These are phyloP conservation scores for Nymphalis io DNA, from an alignment of 1,140 invertebrate species.

Conservation along the genomic window DNA sequence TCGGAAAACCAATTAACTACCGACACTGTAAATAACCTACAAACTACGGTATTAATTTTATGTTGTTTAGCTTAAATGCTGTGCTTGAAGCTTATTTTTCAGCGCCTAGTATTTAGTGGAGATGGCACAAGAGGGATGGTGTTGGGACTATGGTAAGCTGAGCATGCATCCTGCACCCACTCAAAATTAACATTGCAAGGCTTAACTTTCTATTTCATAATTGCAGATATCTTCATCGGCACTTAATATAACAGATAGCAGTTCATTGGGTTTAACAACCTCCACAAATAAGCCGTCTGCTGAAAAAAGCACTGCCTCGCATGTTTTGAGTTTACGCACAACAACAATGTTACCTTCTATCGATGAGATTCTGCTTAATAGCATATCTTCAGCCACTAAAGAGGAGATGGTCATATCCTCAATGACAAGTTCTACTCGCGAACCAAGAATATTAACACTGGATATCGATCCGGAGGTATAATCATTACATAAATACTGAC, in stretches of 20 bases:
- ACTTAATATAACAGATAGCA: conserved; percentile 78
- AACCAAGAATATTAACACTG: conserved; percentile 81
- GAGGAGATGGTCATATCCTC: conserved; percentile 78
- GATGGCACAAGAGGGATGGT: conserved; percentile 40
- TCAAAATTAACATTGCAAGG: conserved; percentile 54
- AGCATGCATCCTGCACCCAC: conserved; percentile 65
- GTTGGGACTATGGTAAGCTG: conserved; percentile 52
- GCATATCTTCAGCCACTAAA: conserved; percentile 80
- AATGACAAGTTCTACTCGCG: conserved; percentile 76
- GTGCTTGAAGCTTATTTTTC: conserved; percentile 60
- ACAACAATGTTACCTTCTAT: conserved; percentile 80
- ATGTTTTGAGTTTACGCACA: conserved; percentile 81
- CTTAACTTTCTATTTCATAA: conserved; percentile 76
- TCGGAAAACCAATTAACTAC: conserved; percentile 74
- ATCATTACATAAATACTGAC: conserved; percentile 57
- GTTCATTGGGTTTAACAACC: conserved; percentile 74
- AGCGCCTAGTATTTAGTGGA: conserved; percentile 42
- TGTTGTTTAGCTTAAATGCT: conserved; percentile 75
- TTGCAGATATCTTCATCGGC: conserved; percentile 77
- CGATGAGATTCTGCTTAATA: conserved; percentile 80
- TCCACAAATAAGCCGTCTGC: conserved; percentile 70
- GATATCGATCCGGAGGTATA: conserved; percentile 82
- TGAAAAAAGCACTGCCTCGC: conserved; percentile 80
- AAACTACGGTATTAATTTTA: conserved; percentile 78
- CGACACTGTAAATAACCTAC: conserved; percentile 81